Conservation (phyloP, 2,888 invertebrate species). For the Coelinius sp. region DNA sequence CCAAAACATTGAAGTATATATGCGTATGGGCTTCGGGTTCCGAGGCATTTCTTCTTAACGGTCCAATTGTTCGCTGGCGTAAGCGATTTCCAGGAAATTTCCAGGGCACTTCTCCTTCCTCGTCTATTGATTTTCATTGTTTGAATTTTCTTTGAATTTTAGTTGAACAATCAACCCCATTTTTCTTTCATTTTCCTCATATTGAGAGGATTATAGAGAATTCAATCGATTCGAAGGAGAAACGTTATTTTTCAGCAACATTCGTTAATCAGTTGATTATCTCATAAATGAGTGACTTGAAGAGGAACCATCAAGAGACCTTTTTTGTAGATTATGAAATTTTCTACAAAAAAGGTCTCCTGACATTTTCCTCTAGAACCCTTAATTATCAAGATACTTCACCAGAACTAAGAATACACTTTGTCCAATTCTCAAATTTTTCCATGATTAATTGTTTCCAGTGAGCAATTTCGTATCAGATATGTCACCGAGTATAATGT, state of each 20-base stretch:
- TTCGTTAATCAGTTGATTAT: too few species aligned
- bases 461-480: conserved; percentile 62
- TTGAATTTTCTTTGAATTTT: conserved; percentile 3
- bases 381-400: too few species aligned
- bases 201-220: not conserved
- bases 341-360: too few species aligned
- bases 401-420: not conserved
- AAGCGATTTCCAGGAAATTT: conserved; percentile 31
- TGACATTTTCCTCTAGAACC: too few species aligned
- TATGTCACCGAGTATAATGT: conserved; percentile 58
- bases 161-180: not conserved
- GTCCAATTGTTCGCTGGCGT: conserved; percentile 26
- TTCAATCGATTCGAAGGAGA: too few species aligned
- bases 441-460: conserved; percentile 40
- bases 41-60: conserved; percentile 30
- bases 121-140: conserved; percentile 29
- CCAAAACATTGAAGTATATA: not conserved
- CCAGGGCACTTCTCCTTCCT: not conserved
- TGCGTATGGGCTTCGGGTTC: conserved; percentile 40
- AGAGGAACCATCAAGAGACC: too few species aligned
- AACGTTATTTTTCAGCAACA: too few species aligned
- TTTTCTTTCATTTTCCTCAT: not conserved
- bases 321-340: too few species aligned
- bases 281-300: too few species aligned
- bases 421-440: too few species aligned